Conservation (phyloP, 2,888 invertebrate genomes). For the Rhingia rostrata region DNA sequence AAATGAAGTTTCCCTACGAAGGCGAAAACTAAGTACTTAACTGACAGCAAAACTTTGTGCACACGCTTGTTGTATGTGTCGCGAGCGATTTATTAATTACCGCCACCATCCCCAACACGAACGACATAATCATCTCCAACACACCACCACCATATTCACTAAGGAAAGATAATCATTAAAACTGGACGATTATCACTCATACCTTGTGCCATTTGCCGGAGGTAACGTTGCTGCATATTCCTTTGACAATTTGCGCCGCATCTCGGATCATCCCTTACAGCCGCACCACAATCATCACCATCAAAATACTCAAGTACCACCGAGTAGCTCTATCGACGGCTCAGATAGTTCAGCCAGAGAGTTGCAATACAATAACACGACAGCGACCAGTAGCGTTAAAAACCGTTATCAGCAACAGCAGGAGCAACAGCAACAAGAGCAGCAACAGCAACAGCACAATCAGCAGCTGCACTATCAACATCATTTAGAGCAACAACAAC, state of each 20-base stretch:
- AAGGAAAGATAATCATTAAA: constrained; percentile 54
- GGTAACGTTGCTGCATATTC: constrained; percentile 71
- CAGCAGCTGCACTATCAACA: constrained; percentile 72
- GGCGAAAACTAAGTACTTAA: constrained; percentile 19
- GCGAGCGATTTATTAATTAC: neutral
- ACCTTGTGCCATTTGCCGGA: constrained; percentile 69
- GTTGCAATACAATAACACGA: constrained; percentile 46
- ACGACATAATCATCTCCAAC: too few relatives aligned
- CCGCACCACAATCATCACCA: constrained; percentile 25
- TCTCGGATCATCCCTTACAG: constrained; percentile 37
- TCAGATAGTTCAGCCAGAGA: constrained; percentile 30
- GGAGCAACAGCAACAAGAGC: constrained; percentile 38
- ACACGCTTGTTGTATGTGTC: neutral
- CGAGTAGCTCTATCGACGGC: constrained; percentile 33
- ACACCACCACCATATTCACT: neutral
- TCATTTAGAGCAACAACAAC: constrained; percentile 65
- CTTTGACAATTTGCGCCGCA: constrained; percentile 62
- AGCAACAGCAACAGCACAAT: constrained; percentile 46
- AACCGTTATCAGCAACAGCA: constrained; percentile 57
- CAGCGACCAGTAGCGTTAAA: constrained; percentile 28
- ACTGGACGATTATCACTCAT: constrained; percentile 71
- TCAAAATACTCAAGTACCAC: constrained; percentile 46
- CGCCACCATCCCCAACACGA: neutral
- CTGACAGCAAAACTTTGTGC: neutral
- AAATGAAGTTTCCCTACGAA: constrained; percentile 31